Conservation (phyloP, 2,888 invertebrate species). For the Leptura quadrifasciata region DNA sequence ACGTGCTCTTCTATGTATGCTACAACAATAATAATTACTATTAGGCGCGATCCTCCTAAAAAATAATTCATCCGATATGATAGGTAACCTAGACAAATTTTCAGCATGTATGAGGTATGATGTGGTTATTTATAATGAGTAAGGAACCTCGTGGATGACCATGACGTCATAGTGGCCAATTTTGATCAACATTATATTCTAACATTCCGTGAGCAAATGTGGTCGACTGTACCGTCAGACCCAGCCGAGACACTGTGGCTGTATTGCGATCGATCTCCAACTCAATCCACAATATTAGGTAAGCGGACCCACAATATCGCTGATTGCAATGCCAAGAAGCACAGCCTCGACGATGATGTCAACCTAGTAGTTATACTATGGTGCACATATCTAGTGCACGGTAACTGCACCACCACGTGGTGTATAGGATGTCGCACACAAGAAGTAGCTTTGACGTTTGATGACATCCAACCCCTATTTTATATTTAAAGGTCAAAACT, state of each 20-base stretch:
- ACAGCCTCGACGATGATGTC: slow-evolving; percentile 20
- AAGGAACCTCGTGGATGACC: slow-evolving; percentile 68
- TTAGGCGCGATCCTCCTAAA: not conserved
- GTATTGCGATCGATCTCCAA: slow-evolving; percentile 64
- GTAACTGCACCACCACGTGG: slow-evolving; percentile 45
- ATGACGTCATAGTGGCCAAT: slow-evolving; percentile 66
- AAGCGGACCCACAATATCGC: slow-evolving; percentile 50
- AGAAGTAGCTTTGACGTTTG: not conserved
- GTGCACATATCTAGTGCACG: slow-evolving; percentile 1
- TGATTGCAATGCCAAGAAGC: slow-evolving; percentile 38
- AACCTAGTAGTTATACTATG: slow-evolving; percentile 12
- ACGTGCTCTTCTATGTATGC: not conserved
- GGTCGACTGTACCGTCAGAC: slow-evolving; percentile 54
- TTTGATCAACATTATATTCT: slow-evolving; percentile 2
- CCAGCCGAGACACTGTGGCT: slow-evolving; percentile 51
- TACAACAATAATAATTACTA: not conserved
- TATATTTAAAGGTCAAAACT: slow-evolving; percentile 23
- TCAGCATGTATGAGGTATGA: slow-evolving; percentile 45
- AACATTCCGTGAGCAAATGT: slow-evolving; percentile 22
- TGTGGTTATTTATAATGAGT: slow-evolving; percentile 68
- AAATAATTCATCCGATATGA: not conserved
- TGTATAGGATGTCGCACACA: not conserved
- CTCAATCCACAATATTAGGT: slow-evolving; percentile 62
- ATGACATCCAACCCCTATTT: slow-evolving; percentile 10
- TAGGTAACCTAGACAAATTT: slow-evolving; percentile 45